A percentile compares a stretch with the other conserved stretches of the same genome.
These are phyloP conservation scores for Conomelus anceps DNA, from an alignment of 2,888 invertebrate genomes.

Conservation along the genomic window DNA sequence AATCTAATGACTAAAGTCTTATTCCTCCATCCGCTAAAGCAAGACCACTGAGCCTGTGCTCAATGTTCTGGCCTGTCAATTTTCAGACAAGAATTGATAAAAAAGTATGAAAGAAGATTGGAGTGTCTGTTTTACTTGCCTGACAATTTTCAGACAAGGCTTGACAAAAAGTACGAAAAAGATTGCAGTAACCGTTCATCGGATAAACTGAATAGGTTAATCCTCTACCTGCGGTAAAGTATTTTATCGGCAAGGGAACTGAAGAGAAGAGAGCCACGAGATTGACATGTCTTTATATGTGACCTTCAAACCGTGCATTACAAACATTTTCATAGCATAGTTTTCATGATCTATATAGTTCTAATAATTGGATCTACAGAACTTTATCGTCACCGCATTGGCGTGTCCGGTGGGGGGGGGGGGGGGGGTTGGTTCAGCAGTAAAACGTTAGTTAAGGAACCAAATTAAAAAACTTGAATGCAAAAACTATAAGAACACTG, in stretches of 20 bases:
- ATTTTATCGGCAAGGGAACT: neutral
- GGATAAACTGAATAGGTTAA: neutral
- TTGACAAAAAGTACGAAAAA: neutral
- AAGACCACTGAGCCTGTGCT: neutral
- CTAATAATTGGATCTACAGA: no score
- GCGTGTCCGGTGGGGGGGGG: no score
- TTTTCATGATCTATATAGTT: no score
- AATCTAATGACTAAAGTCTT: neutral
- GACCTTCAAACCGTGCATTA: no score
- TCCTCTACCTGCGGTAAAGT: neutral
- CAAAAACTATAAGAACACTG: no score
- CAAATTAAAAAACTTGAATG: no score
- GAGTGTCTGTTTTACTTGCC: neutral
- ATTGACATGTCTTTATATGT: no score
- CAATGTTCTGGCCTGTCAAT: neutral
- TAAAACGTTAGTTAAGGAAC: no score
- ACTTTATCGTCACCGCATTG: no score
- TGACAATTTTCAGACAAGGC: neutral
- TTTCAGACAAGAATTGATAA: neutral
- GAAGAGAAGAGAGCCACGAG: neutral
- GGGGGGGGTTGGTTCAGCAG: no score
- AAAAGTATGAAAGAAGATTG: neutral
- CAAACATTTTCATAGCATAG: no score
- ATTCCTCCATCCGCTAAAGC: no score
- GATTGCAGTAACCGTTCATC: neutral